Base-by-base conservation (phyloP, 2,888 invertebrate species). In the Drosophila parthenogenetica region DNA sequence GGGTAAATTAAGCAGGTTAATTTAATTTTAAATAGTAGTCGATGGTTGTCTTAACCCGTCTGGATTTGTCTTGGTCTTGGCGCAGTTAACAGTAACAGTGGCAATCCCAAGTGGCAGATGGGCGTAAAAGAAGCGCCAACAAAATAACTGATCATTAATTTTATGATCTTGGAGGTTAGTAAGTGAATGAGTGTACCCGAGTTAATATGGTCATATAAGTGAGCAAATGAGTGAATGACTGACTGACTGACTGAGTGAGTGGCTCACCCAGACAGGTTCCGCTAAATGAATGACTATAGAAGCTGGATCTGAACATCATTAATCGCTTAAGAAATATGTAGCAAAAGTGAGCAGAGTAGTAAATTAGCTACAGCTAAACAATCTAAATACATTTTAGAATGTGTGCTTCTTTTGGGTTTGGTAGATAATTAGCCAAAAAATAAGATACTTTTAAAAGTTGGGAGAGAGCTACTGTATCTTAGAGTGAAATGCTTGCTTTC, bases 11-110 rank as follows among this genome's bases (percentile, higher is more conserved):
- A 87, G 83, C 88, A 83, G 83, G 88, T 85, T 83, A 83, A 83
- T 83, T 87, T 85, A 85, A 86, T 87, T 83, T 87, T 82, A 85
- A 83, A 87, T 87, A 87, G 82, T 85, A 83, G 82, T 83, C 61
- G 82, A 87, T 87, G 85, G 75, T 59, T 81, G 75, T 74, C 73
- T 68, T 35, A 73, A 48, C 40, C 73, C 57, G 68, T 75, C 62
- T 66, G 49, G 51, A 54, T 50, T 63, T 54, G 37, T 51, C 50
- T 62, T 58, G 64, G 60, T 66, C 69, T 66, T 63, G 69, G 32
- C 35, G 35, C 79, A 50, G 81, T 66, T 68, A 35, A 35, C 75
- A 50, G 81, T 65, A 57, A 58, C 75, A 74, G 79, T 68, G 61
- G 73, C 74, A 50, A 11, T 49, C 40, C 43, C 46, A 62, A 67